phyloP scores from a whole-genome alignment of 2,888 invertebrate species.

The Tinea pellionella region DNA sequence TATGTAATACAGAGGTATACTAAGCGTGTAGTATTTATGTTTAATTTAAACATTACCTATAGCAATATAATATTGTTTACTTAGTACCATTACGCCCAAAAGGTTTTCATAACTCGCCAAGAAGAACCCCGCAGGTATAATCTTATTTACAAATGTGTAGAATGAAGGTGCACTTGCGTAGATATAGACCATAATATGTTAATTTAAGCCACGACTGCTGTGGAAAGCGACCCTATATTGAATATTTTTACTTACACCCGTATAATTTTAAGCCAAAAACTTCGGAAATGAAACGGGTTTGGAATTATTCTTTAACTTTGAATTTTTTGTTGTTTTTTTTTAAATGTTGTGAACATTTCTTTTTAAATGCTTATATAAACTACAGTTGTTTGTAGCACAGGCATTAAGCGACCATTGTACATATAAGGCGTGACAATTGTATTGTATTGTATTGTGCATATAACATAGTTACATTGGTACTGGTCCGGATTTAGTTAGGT shows the following conservation, averaged over 20 bases:
- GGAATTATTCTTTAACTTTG: background rate
- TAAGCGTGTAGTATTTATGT: background rate
- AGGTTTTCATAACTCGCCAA: slow-evolving; percentile 29
- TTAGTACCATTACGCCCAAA: background rate
- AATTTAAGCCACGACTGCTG: slow-evolving; percentile 38
- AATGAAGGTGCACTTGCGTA: slow-evolving; percentile 21
- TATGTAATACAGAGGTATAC: too few relatives aligned
- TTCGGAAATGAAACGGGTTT: slow-evolving; percentile 7
- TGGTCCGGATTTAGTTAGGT: too few relatives aligned
- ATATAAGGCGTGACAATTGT: too few relatives aligned
- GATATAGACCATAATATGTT: slow-evolving; percentile 42
- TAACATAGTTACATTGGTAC: too few relatives aligned
- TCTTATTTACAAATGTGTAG: slow-evolving; percentile 35
- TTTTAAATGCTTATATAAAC: too few relatives aligned
- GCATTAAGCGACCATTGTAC: too few relatives aligned
- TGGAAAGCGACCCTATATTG: slow-evolving; percentile 38
- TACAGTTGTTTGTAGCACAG: too few relatives aligned
- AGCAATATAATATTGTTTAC: slow-evolving; percentile 1
- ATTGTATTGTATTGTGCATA: too few relatives aligned
- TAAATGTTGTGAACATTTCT: too few relatives aligned
- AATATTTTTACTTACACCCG: slow-evolving; percentile 42
- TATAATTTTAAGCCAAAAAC: slow-evolving; percentile 31
- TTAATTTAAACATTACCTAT: background rate
- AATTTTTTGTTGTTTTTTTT: background rate
- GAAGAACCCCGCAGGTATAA: slow-evolving; percentile 30